phyloP scores from a whole-genome alignment of 2,113 vertebrate species.

The Trichechus manatus region DNA sequence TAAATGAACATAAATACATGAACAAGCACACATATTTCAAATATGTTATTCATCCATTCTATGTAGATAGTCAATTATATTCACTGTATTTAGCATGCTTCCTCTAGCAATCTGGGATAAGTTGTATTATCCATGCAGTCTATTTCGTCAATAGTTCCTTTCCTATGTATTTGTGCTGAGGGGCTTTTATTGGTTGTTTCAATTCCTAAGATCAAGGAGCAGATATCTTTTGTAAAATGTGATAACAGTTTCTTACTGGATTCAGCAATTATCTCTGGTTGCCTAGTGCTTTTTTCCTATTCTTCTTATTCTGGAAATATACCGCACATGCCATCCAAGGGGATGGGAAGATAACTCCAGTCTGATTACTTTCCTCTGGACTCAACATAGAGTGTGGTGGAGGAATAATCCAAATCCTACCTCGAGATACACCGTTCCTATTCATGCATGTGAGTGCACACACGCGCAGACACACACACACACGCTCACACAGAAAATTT shows the following conservation, averaged over 20 bases:
- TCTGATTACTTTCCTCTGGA: background rate
- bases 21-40: background rate
- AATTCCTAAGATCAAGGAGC: background rate
- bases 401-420: background rate
- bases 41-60: background rate
- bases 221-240: background rate
- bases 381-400: background rate
- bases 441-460: too few species aligned
- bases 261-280: background rate
- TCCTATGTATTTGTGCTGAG: background rate
- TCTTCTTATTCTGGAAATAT: background rate
- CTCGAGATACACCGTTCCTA: background rate
- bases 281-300: slow-evolving; percentile 6
- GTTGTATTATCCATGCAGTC: background rate
- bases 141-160: background rate
- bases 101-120: background rate
- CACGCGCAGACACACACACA: accelerated
- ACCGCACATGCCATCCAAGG: background rate
- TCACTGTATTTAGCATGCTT: background rate
- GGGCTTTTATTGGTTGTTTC: background rate
- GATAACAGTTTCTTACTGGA: background rate
- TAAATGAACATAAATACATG: background rate
- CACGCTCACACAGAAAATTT: background rate
- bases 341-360: background rate
- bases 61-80: background rate